Evolutionary conservation across 2,888 invertebrate genomes (phyloP).

Genomic region (Mythimna ferrago): DNA sequence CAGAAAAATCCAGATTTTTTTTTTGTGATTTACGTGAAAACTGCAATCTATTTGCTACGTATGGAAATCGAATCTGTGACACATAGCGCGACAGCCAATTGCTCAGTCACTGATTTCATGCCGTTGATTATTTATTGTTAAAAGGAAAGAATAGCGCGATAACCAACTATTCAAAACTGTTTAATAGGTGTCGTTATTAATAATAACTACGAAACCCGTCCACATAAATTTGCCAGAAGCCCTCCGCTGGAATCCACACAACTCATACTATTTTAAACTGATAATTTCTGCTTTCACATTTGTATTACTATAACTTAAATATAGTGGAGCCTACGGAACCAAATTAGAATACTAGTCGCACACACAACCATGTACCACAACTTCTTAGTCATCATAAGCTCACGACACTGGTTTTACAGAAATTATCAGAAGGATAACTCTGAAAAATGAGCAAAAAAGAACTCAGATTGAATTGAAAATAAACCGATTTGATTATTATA

Average conservation of each 20-base stretch:
- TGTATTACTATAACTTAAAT: neutral
- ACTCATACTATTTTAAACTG: neutral
- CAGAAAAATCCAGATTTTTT: no score
- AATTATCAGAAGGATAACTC: constrained; percentile 35
- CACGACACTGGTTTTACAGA: neutral
- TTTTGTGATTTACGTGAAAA: no score
- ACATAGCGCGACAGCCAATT: no score
- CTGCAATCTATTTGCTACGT: no score
- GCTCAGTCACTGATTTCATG: no score
- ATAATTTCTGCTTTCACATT: constrained; percentile 3
- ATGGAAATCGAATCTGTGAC: no score
- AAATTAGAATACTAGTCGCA: constrained; percentile 27
- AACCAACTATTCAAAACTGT: neutral
- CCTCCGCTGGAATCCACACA: neutral
- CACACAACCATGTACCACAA: constrained; percentile 42
- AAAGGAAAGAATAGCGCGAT: no score
- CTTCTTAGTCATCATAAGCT: constrained; percentile 65
- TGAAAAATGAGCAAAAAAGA: neutral
- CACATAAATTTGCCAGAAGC: neutral
- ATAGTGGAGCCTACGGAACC: constrained; percentile 36
- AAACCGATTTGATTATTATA: neutral
- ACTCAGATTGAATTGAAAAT: neutral
- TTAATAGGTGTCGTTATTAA: neutral
- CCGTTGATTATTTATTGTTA: no score
- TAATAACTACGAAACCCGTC: neutral